phyloP scores from a whole-genome alignment of 2,888 invertebrate species.

The Hyposoter didymator region DNA sequence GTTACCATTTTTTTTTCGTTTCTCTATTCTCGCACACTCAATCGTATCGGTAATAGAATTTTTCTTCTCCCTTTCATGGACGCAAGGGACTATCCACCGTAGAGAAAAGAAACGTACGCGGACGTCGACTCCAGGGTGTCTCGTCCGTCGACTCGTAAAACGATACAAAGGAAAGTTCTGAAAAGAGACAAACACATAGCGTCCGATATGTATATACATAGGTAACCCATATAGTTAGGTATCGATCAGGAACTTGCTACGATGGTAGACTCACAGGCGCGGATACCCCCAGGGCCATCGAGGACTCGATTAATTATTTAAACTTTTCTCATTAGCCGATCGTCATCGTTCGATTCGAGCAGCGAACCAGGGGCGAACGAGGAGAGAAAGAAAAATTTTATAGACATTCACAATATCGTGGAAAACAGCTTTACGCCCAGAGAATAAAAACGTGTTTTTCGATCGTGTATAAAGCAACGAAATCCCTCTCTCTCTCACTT shows the following conservation, averaged over 20 bases:
- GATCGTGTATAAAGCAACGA: neutral
- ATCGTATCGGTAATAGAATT: slow-evolving; percentile 29
- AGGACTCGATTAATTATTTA: slow-evolving; percentile 70
- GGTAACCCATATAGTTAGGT: slow-evolving; percentile 51
- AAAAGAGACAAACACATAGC: slow-evolving; percentile 32
- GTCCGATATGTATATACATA: slow-evolving; percentile 22
- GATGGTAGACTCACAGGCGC: slow-evolving; percentile 57
- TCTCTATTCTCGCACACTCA: neutral
- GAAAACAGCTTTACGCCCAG: slow-evolving; percentile 24
- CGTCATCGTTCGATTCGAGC: slow-evolving; percentile 63
- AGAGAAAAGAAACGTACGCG: slow-evolving; percentile 40
- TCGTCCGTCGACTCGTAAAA: slow-evolving; percentile 60
- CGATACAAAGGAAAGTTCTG: slow-evolving; percentile 62
- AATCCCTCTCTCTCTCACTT: neutral
- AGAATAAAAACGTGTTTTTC: neutral
- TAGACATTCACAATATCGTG: slow-evolving; percentile 6
- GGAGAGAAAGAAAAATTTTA: slow-evolving; percentile 33
- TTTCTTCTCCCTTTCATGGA: slow-evolving; percentile 28
- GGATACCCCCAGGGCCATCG: slow-evolving; percentile 51
- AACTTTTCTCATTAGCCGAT: slow-evolving; percentile 72
- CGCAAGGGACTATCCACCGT: slow-evolving; percentile 23
- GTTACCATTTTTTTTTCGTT: neutral
- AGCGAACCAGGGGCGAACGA: slow-evolving; percentile 49
- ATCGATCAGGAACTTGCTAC: slow-evolving; percentile 64
- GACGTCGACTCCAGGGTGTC: slow-evolving; percentile 62